Evolutionary conservation across 1,140 invertebrate genomes (phyloP).

Genomic region (Mactra quadrangularis): DNA sequence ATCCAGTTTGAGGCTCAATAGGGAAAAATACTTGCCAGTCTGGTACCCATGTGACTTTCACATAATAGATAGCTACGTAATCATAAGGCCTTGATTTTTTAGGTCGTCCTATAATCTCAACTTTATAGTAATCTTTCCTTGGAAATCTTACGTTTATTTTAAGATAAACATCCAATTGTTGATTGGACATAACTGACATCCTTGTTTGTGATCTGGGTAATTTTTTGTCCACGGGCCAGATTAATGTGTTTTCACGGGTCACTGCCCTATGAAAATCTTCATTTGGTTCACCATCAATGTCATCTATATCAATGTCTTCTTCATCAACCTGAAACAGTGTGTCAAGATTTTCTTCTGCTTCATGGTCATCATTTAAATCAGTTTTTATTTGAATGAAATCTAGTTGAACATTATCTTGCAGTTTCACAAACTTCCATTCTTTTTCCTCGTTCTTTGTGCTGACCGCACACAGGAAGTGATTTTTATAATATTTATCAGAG

Average conservation of each 20-base stretch:
- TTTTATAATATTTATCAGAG: not conserved
- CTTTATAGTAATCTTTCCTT: constrained; percentile 9
- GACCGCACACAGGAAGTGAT: constrained; percentile 37
- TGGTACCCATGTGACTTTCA: constrained; percentile 7
- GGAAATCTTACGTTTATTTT: constrained; percentile 28
- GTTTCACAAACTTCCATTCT: constrained; percentile 1
- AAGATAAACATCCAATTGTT: no score
- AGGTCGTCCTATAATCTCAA: constrained; percentile 35
- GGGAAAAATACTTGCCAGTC: constrained; percentile 45
- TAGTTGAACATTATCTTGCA: not conserved
- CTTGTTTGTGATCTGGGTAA: not conserved
- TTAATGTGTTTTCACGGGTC: not conserved
- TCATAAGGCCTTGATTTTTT: not conserved
- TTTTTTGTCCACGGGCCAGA: not conserved
- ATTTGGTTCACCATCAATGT: not conserved
- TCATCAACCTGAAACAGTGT: not conserved
- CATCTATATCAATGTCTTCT: not conserved
- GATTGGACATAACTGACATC: no score
- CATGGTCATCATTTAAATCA: not conserved
- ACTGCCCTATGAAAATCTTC: not conserved
- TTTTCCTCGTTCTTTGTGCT: not conserved
- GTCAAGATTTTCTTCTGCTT: not conserved
- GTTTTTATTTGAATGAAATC: constrained; percentile 35
- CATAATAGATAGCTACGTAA: constrained; percentile 28
- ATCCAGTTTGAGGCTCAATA: not conserved